Evolutionary conservation across 2,888 invertebrate genomes (phyloP), one percentile per base, ranked within the genome.

Genomic region (Brachynemurus nebulosus): DNA sequence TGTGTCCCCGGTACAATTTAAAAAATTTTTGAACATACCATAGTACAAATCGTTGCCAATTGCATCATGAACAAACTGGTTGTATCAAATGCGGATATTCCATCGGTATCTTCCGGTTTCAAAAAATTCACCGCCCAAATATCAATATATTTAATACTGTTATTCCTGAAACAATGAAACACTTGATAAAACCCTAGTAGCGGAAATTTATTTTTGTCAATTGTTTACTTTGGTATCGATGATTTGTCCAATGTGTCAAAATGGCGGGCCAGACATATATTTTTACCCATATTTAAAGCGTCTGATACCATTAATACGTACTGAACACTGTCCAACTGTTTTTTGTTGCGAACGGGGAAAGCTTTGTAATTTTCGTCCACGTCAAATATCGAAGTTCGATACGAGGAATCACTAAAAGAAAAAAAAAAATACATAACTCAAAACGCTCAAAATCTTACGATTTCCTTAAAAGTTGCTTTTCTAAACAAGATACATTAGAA

Each of bases 111-210:
- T 5, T 18, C 18, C 48, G 81, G 89, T 56, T 78, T 70, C 51
- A 95, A 78, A 52, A 93, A 79, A 61, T 97, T 95, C 2, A 95
- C 83, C 2, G 97, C 89, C 97, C 97, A 98, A 4, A 98, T 93
- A 67, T 98, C 98, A 46, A 98, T 91, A 66, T 82, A 90, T 52
- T 78, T 76, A 19, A 80, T 72, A 42, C 71, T 64, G 1, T 72
- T 68, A 12, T 72, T 74, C 36, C 80, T 81, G 59, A 38, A 55
- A 54, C 40, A 42, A 50, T 44, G 12, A 21, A 43, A 48, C n/a
- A n/a, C n/a, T n/a, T n/a, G n/a, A n/a, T n/a, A n/a, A n/a, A n/a
- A n/a, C n/a, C n/a, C n/a, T n/a, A n/a, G n/a, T n/a, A n/a, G n/a
- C n/a, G n/a, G n/a, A n/a, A n/a, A n/a, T n/a, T n/a, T n/a, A n/a